Evolutionary conservation across 2,113 vertebrate species (phyloP).

Genomic region (Marmota monax): DNA sequence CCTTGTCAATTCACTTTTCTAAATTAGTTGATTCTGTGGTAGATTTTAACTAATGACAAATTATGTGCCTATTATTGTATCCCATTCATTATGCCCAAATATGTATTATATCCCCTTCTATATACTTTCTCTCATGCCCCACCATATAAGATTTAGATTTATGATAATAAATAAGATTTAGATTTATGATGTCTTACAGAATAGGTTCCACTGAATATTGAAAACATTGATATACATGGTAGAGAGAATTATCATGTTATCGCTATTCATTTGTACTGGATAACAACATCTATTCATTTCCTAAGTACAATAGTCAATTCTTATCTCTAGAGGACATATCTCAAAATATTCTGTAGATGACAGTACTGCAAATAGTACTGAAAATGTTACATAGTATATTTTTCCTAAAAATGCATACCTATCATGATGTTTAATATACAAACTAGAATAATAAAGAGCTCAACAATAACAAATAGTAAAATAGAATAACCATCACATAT

Average conservation of each 20-base stretch:
- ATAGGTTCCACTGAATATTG: not conserved
- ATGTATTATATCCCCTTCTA: not conserved
- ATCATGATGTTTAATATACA: not conserved
- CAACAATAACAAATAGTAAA: not conserved
- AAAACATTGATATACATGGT: not conserved
- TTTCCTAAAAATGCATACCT: not conserved
- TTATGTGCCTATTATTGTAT: not conserved
- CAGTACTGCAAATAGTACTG: not conserved
- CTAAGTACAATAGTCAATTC: no score
- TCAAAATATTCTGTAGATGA: not conserved
- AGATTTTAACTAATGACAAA: not conserved
- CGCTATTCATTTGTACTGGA: not conserved
- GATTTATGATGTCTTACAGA: not conserved
- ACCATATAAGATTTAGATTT: not conserved
- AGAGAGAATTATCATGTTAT: not conserved
- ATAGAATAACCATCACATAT: not conserved
- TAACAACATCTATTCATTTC: not conserved
- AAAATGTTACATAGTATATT: not conserved
- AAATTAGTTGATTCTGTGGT: not conserved
- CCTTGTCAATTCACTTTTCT: not conserved
- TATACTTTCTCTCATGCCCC: not conserved
- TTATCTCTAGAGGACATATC: not conserved
- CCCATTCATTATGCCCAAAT: not conserved
- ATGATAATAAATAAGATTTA: not conserved
- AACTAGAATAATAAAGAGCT: not conserved